Evolutionary conservation across 2,888 invertebrate genomes (phyloP).

Genomic region (Hydrotaea diabolus): DNA sequence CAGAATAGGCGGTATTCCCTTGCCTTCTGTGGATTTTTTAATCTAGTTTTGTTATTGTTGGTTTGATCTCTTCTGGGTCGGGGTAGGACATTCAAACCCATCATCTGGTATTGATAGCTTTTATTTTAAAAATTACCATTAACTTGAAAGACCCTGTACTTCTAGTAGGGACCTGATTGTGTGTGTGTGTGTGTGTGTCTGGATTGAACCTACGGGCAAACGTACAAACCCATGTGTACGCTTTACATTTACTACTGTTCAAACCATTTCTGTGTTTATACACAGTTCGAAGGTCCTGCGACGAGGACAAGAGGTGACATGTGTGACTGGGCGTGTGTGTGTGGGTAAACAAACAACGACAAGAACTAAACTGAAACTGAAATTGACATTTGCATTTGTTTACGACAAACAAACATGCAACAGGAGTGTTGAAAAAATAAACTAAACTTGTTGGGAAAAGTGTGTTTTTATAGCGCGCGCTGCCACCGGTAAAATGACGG

Average conservation of each 20-base stretch:
- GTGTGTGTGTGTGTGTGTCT: not conserved
- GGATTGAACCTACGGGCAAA: not conserved
- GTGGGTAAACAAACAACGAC: not conserved
- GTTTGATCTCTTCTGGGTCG: too few relatives aligned
- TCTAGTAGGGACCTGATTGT: not conserved
- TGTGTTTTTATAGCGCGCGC: conserved; percentile 8
- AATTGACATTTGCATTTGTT: conserved; percentile 64
- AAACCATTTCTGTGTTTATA: not conserved
- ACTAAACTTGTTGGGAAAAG: conserved; percentile 30
- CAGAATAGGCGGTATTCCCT: too few relatives aligned
- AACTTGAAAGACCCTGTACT: too few relatives aligned
- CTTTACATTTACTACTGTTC: not conserved
- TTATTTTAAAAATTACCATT: too few relatives aligned
- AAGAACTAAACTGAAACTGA: conserved; percentile 14
- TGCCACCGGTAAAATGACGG: not conserved
- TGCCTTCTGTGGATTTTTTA: too few relatives aligned
- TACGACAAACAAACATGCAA: conserved; percentile 58
- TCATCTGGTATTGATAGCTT: too few relatives aligned
- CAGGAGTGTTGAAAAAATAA: conserved; percentile 50
- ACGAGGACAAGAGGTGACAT: not conserved
- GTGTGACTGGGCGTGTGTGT: not conserved
- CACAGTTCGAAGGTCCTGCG: conserved; percentile 13
- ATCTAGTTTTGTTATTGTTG: too few relatives aligned
- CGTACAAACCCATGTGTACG: not conserved
- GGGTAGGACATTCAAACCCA: too few relatives aligned